Base-by-base conservation (phyloP, 2,797 vertebrate species). In the Thunnus albacares region DNA sequence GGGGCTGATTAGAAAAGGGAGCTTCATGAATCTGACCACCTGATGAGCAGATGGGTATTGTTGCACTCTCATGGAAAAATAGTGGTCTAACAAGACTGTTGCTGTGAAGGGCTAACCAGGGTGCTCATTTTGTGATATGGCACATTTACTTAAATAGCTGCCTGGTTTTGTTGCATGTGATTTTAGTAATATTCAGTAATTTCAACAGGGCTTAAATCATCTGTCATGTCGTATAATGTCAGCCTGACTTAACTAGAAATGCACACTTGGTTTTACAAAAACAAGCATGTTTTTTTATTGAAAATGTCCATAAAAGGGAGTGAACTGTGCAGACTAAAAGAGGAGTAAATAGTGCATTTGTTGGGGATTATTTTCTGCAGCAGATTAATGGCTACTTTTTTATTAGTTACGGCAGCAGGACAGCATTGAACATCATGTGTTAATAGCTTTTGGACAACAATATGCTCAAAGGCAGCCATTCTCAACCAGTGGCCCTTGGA, bases 1-100 rank as follows among this genome's bases (percentile, higher is more conserved):
- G 55, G 30, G 26, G 79, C 77, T 88, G 93, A 94, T 93, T 92
- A 89, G 90, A 87, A 75, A 80, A 75, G 78, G 80, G 76, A 89
- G 69, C 75, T 80, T 80, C 75, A 66, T 85, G 83, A 87, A 81
- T 83, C 63, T 80, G 85, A 80, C 84, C 85, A 89, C 81, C 86
- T 90, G 90, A 92, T 85, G 80, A 85, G 77, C 79, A 67, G 72
- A 83, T 35, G 26, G 59, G 22, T 64, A 78, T 79, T 90, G 74
- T 81, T 84, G 69, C 72, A 77, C 56, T 56, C 28, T 57, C 38
- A 41, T 74, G 60, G 52, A 75, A 67, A 77, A 77, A 68, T 20
- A 85, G 26, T 45, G 28, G n/a, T 80, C 45, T 70, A 77, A 79
- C 63, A 77, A 60, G 55, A 82, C 60, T 15, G 49, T 71, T 61